phyloP scores from a whole-genome alignment of 2,888 invertebrate genomes.

The Atrina japonica region DNA sequence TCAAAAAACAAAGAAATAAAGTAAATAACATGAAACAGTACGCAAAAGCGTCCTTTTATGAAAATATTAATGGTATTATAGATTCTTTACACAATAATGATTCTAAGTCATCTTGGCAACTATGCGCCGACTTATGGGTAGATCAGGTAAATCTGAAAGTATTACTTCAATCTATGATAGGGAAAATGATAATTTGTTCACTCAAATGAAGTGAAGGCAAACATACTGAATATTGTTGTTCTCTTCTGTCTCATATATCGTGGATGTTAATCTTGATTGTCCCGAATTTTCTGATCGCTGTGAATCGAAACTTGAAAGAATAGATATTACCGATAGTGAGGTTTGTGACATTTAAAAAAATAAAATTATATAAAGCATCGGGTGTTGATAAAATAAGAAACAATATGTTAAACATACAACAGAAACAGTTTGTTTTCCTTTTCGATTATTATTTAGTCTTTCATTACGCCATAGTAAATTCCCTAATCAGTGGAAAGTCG shows the following conservation, averaged over 20 bases:
- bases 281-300: too few species aligned
- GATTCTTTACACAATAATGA: neutral
- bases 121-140: constrained; percentile 17
- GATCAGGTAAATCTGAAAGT: constrained; percentile 1
- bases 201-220: too few species aligned
- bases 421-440: constrained; percentile 9
- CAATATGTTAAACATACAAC: constrained; percentile 21
- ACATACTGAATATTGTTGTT: constrained; percentile 33
- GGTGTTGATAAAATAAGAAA: constrained; percentile 38
- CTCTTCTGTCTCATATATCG: constrained; percentile 13
- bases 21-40: constrained; percentile 33
- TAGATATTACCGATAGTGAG: constrained; percentile 23
- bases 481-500: constrained; percentile 31
- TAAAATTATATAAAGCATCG: constrained; percentile 32
- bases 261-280: constrained; percentile 1
- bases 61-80: constrained; percentile 18
- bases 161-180: constrained; percentile 24
- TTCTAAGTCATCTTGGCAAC: constrained; percentile 29
- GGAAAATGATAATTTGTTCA: too few species aligned
- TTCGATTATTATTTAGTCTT: constrained; percentile 32
- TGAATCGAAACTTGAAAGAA: too few species aligned
- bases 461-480: constrained; percentile 25
- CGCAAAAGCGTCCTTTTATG: constrained; percentile 13
- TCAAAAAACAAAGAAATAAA: constrained; percentile 22
- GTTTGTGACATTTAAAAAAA: constrained; percentile 17